phyloP scores from a whole-genome alignment of 2,888 invertebrate genomes.

The Dasypolia templi region DNA sequence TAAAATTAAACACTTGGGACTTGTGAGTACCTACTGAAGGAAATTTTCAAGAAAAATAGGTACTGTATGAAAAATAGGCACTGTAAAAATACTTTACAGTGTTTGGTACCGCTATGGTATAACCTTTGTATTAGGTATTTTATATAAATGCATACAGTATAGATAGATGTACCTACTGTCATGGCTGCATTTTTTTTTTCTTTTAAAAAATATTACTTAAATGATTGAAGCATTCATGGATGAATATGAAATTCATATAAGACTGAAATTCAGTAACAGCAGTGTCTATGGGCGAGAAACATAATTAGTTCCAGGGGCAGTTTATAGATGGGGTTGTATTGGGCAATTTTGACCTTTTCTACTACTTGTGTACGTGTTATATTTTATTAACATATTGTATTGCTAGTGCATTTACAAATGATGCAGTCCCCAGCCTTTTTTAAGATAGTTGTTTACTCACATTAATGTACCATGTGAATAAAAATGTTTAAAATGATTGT shows the following conservation, averaged over 20 bases:
- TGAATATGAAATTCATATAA: neutral
- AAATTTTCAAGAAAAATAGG: neutral
- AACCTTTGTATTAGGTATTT: neutral
- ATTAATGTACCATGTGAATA: neutral
- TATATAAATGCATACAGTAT: too few species aligned
- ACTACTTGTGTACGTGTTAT: neutral
- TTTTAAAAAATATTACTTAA: neutral
- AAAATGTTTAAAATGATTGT: neutral
- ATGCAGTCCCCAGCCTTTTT: neutral
- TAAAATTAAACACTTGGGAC: neutral
- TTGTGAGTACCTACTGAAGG: neutral
- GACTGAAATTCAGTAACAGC: neutral
- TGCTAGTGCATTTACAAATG: neutral
- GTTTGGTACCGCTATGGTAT: neutral
- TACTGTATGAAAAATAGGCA: too few species aligned
- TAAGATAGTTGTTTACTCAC: too few species aligned
- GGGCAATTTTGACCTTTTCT: neutral
- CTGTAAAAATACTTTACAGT: too few species aligned
- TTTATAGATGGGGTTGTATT: slow-evolving; percentile 16
- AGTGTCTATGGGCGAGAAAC: neutral
- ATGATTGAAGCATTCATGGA: neutral
- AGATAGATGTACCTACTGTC: neutral
- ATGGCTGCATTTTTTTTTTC: neutral
- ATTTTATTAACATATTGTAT: neutral
- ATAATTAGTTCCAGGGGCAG: neutral